A percentile compares a stretch with the other conserved stretches of the same genome.
Evolutionary conservation across 1,140 invertebrate species (phyloP).

Genomic region (Cecropterus lyciades): DNA sequence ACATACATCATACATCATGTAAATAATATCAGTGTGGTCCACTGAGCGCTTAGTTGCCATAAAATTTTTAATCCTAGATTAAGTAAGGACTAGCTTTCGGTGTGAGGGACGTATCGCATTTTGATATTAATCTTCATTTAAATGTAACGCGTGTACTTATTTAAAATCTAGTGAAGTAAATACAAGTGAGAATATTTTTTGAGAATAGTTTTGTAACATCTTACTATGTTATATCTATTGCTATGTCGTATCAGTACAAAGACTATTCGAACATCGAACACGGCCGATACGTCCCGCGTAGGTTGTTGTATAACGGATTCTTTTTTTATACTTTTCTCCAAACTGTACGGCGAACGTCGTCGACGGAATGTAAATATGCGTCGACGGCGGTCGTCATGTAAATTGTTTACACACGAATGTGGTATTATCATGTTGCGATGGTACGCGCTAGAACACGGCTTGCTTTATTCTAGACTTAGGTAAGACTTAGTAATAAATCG

Average conservation of each 20-base stretch:
- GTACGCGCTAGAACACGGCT: constrained; percentile 56
- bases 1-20: constrained; percentile 55
- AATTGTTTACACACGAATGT: constrained; percentile 49
- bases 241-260: constrained; percentile 12
- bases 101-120: constrained; percentile 38
- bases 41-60: constrained; percentile 82
- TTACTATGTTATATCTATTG: constrained; percentile 10
- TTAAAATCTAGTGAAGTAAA: constrained; percentile 30
- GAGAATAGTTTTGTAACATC: constrained; percentile 16
- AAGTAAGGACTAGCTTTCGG: constrained; percentile 63
- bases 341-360: constrained; percentile 29
- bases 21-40: constrained; percentile 74
- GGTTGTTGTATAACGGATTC: constrained; percentile 33
- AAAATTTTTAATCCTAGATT: constrained; percentile 77
- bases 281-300: constrained; percentile 31
- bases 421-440: constrained; percentile 37
- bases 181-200: constrained; percentile 25
- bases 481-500: constrained; percentile 77
- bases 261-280: constrained; percentile 5
- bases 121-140: constrained; percentile 23
- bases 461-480: constrained; percentile 63
- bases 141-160: constrained; percentile 36
- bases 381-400: constrained; percentile 42
- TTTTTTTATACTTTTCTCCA: constrained; percentile 18
- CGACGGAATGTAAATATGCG: constrained; percentile 61